A percentile compares a stretch with the other conserved stretches of the same genome.
These are phyloP conservation scores for Chaetura pelagica DNA, from an alignment of 2,113 vertebrate genomes.

Conservation along the genomic window DNA sequence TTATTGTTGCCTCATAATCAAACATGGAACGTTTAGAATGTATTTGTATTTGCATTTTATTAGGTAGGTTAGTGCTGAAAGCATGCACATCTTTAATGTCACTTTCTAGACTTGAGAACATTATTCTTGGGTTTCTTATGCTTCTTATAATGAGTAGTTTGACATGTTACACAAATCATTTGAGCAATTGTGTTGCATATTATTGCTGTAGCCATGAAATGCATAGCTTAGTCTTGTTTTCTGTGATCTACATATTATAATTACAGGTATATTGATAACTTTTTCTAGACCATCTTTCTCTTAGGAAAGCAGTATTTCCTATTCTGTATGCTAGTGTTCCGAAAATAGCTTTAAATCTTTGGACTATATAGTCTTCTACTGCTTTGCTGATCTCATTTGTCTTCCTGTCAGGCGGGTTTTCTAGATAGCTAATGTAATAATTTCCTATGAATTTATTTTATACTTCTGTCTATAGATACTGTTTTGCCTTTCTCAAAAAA, in stretches of 20 bases:
- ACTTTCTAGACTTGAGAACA: neutral
- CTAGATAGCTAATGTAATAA: neutral
- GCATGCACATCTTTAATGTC: neutral
- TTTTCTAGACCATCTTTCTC: neutral
- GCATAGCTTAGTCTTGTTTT: conserved; percentile 11
- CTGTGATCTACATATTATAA: conserved; percentile 5
- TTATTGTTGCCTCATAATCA: neutral
- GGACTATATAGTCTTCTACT: neutral
- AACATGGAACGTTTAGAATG: neutral
- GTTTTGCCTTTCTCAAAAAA: neutral
- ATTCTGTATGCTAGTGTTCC: neutral
- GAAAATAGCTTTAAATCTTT: neutral
- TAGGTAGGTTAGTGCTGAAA: neutral
- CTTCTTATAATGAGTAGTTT: conserved; percentile 16
- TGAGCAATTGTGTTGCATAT: neutral
- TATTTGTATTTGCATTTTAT: neutral
- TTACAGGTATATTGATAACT: conserved; percentile 30
- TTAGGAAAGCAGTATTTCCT: neutral
- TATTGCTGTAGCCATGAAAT: neutral
- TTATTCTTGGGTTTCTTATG: neutral
- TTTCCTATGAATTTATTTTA: conserved; percentile 12
- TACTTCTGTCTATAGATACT: neutral
- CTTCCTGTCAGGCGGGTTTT: conserved; percentile 2
- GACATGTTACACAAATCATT: neutral
- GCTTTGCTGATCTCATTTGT: neutral